phyloP scores from a whole-genome alignment of 2,888 invertebrate species.

The Strigamia transsilvanica region DNA sequence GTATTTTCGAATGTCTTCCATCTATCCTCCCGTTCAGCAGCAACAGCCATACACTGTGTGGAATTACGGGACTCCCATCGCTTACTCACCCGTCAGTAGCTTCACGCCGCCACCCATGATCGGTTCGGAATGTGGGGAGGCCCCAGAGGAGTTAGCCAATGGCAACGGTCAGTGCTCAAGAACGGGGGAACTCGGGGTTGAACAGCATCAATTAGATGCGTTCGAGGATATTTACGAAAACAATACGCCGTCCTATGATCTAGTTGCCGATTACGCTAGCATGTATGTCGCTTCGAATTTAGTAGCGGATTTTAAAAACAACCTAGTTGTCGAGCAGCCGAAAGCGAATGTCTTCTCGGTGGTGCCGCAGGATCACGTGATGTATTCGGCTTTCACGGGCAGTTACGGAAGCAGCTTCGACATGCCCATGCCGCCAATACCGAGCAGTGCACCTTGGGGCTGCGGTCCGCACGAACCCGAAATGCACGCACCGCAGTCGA shows the following conservation, averaged over 20 bases:
- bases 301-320: slow-evolving; percentile 12
- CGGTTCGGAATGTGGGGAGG: background rate
- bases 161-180: slow-evolving; percentile 48
- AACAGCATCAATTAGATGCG: background rate
- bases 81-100: slow-evolving; percentile 48
- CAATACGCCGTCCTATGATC: background rate
- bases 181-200: background rate
- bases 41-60: slow-evolving; percentile 54
- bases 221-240: slow-evolving; percentile 12
- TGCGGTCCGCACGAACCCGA: background rate
- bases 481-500: background rate
- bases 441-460: background rate
- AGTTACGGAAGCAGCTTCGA: background rate
- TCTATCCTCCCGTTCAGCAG: slow-evolving; percentile 42
- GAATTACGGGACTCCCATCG: slow-evolving; percentile 54
- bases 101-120: background rate
- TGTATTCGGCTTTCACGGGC: background rate
- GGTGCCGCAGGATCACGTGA: background rate
- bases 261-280: background rate
- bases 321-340: background rate
- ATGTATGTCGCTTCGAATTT: background rate
- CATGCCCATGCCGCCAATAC: background rate
- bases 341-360: slow-evolving; percentile 1
- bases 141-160: background rate
- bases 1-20: slow-evolving; percentile 55